phyloP scores from a whole-genome alignment of 2,888 invertebrate genomes.

The Chrysomela aeneicollis region DNA sequence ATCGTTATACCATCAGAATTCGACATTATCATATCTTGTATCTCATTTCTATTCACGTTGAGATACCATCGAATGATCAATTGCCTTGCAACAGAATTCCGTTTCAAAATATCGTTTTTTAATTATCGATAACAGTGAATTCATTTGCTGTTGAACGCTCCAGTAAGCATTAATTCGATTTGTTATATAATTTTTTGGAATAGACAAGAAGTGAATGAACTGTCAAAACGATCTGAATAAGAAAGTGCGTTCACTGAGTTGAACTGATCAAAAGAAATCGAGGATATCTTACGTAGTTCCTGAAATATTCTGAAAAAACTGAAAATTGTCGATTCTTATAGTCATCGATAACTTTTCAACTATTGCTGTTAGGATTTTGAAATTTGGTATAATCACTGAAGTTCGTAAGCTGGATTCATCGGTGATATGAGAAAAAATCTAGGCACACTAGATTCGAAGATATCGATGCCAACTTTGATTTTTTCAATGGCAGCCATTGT shows the following conservation, averaged over 20 bases:
- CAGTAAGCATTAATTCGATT: slow-evolving; percentile 3
- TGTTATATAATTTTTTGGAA: slow-evolving; percentile 3
- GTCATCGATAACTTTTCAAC: too few species aligned
- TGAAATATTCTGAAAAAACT: too few species aligned
- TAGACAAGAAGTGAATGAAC: not conserved
- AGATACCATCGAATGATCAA: not conserved
- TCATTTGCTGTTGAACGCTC: not conserved
- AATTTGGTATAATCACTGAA: too few species aligned
- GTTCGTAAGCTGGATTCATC: too few species aligned
- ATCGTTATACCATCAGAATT: not conserved
- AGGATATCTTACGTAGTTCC: too few species aligned
- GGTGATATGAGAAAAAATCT: too few species aligned
- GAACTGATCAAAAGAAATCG: not conserved
- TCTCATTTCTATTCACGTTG: not conserved
- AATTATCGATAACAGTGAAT: slow-evolving; percentile 5
- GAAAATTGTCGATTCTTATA: too few species aligned
- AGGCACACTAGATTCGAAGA: too few species aligned
- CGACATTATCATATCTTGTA: not conserved
- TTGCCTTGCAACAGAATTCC: not conserved
- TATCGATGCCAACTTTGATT: too few species aligned
- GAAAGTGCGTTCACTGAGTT: not conserved
- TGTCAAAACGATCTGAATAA: not conserved
- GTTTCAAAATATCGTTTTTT: slow-evolving; percentile 1
- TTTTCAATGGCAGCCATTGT: too few species aligned
- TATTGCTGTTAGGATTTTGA: too few species aligned